Conservation (phyloP, 2,113 vertebrate genomes). For the Antechinus flavipes region DNA sequence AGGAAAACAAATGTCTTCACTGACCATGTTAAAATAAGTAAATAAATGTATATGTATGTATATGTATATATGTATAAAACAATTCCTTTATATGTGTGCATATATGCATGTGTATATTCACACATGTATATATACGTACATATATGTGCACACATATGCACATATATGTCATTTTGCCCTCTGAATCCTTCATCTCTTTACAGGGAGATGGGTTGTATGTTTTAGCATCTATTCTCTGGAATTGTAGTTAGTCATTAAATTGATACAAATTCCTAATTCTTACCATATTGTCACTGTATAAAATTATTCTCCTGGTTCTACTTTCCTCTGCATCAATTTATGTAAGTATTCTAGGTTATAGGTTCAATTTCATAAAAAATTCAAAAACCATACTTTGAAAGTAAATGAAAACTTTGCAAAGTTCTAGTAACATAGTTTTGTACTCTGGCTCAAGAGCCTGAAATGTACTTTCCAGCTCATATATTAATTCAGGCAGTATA, state of each 20-base stretch:
- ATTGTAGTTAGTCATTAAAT: background rate
- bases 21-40: background rate
- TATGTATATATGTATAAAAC: too few species aligned
- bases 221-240: background rate
- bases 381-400: conserved; percentile 10
- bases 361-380: conserved; percentile 15
- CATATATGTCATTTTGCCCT: background rate
- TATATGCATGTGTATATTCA: too few species aligned
- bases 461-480: background rate
- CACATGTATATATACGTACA: too few species aligned
- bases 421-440: background rate
- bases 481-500: background rate
- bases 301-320: background rate
- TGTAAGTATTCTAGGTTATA: background rate
- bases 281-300: background rate
- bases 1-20: background rate
- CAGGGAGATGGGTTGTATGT: background rate
- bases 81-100: too few species aligned
- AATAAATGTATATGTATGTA: too few species aligned
- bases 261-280: background rate
- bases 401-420: background rate
- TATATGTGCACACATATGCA: too few species aligned
- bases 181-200: background rate
- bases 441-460: background rate
- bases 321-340: background rate